phyloP scores from a whole-genome alignment of 92 coral and sea anemone species.

The Parazoanthus swiftii region DNA sequence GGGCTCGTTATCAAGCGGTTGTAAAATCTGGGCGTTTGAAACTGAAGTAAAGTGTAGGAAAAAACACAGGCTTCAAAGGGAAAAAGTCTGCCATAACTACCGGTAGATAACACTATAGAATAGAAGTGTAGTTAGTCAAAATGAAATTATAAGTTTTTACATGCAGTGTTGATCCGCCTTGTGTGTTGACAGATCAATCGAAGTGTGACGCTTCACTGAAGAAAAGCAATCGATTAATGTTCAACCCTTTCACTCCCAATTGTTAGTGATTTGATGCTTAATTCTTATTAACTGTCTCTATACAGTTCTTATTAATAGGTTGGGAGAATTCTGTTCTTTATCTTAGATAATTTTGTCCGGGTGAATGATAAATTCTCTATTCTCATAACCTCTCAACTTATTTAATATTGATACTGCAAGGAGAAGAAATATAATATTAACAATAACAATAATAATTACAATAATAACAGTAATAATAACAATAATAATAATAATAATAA shows the following conservation, averaged over 20 bases:
- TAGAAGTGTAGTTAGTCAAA: slow-evolving; percentile 18
- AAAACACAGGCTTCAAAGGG: background rate
- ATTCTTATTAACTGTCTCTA: too few relatives aligned
- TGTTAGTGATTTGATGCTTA: too few relatives aligned
- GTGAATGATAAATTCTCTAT: background rate
- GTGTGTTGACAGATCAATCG: background rate
- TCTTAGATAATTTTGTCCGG: too few relatives aligned
- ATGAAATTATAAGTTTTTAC: background rate
- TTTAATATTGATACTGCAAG: background rate
- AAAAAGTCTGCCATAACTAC: background rate
- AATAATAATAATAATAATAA: too few relatives aligned
- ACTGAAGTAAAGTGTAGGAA: background rate
- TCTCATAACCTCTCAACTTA: background rate
- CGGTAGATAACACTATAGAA: background rate
- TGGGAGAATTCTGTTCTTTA: background rate
- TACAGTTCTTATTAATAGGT: background rate
- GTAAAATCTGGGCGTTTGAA: background rate
- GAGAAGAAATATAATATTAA: background rate
- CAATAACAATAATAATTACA: too few relatives aligned
- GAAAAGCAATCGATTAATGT: background rate
- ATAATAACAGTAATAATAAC: too few relatives aligned
- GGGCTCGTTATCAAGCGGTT: background rate
- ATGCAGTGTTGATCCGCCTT: background rate
- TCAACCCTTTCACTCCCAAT: too few relatives aligned
- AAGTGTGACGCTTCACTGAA: background rate